A percentile compares a stretch with the other conserved stretches of the same genome.
Evolutionary conservation across 1,140 invertebrate species (phyloP).

Genomic region (Parasteatoda tepidariorum): DNA sequence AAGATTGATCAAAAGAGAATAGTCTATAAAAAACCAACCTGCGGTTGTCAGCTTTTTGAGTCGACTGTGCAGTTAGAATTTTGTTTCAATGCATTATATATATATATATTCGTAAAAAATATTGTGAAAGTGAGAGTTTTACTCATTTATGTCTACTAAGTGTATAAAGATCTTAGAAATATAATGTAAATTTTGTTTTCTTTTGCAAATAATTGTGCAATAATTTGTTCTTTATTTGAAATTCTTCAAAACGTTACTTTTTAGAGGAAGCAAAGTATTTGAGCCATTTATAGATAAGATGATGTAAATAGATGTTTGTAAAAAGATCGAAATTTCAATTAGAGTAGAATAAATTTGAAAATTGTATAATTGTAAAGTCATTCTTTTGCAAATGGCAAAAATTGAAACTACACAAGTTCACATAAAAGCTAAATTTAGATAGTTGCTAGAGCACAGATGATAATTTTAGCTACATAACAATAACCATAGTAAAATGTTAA

Average conservation of each 20-base stretch:
- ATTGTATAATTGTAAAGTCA: slow-evolving; percentile 54
- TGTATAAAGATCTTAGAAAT: slow-evolving; percentile 57
- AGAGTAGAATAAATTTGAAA: slow-evolving; percentile 52
- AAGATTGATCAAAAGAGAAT: no score
- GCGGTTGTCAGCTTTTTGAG: no score
- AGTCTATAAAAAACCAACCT: no score
- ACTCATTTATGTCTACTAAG: slow-evolving; percentile 19
- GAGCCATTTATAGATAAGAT: slow-evolving; percentile 46
- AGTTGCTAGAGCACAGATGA: no score
- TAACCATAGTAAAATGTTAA: no score
- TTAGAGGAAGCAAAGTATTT: slow-evolving; percentile 45
- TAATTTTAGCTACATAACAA: no score
- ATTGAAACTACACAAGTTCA: slow-evolving; percentile 48
- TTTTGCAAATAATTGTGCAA: slow-evolving; percentile 8
- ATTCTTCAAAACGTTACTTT: background rate
- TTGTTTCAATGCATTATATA: background rate
- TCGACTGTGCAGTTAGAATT: background rate
- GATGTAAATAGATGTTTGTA: slow-evolving; percentile 43
- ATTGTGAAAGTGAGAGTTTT: background rate
- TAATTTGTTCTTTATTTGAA: slow-evolving; percentile 35
- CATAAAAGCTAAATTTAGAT: slow-evolving; percentile 36
- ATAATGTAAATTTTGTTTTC: slow-evolving; percentile 33
- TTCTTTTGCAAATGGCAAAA: slow-evolving; percentile 26
- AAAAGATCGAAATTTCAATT: slow-evolving; percentile 49
- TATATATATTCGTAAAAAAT: slow-evolving; percentile 15